Conservation (phyloP, 2,113 vertebrate species). For the Colaptes auratus region DNA sequence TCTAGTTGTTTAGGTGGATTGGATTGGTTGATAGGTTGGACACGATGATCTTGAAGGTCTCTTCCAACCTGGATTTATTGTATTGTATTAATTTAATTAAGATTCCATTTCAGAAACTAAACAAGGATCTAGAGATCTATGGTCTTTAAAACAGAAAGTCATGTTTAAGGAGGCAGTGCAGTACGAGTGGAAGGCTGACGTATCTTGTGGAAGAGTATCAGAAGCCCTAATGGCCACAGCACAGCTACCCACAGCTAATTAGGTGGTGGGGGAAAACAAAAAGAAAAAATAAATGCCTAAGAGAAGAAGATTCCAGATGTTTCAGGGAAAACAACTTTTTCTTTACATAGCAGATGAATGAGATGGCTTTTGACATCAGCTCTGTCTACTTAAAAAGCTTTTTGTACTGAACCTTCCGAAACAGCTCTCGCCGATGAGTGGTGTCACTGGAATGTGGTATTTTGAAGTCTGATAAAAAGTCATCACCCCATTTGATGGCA, state of each 20-base stretch:
- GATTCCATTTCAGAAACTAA: neutral
- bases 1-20: too few relatives aligned
- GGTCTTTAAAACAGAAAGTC: neutral
- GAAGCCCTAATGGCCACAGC: neutral
- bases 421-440: neutral
- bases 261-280: too few relatives aligned
- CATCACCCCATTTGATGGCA: neutral
- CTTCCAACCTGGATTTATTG: too few relatives aligned
- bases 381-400: conserved; percentile 4
- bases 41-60: too few relatives aligned
- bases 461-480: conserved; percentile 48
- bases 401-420: neutral
- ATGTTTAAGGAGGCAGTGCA: neutral
- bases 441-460: conserved; percentile 1
- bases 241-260: neutral
- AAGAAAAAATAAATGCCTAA: neutral
- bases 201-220: neutral
- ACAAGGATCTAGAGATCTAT: neutral
- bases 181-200: neutral
- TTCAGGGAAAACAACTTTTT: neutral
- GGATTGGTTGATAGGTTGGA: too few relatives aligned
- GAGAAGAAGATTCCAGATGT: neutral
- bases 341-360: neutral
- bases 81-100: neutral
- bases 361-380: conserved; percentile 10